Conservation (phyloP, 2,113 vertebrate species). For the Tichodroma muraria region DNA sequence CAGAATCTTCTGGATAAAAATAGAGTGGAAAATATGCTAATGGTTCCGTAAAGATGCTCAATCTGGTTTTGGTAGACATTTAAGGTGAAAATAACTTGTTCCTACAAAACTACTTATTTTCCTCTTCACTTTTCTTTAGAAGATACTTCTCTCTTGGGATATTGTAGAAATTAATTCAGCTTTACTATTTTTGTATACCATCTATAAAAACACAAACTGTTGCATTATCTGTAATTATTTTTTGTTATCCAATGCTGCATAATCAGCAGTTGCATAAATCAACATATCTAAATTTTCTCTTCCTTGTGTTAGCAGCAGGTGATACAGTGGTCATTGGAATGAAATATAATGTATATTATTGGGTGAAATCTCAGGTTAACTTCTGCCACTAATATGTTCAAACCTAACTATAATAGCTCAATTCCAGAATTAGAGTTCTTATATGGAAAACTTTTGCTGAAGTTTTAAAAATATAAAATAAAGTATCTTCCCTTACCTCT, state of each 20-base stretch:
- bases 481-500: neutral
- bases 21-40: neutral
- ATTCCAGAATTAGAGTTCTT: neutral
- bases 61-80: neutral
- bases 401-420: neutral
- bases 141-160: neutral
- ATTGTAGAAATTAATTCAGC: neutral
- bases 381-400: neutral
- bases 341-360: neutral
- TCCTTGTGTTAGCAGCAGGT: neutral
- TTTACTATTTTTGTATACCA: neutral
- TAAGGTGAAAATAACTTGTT: neutral
- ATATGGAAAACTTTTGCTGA: neutral
- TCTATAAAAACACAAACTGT: neutral
- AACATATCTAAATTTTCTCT: neutral
- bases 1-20: neutral
- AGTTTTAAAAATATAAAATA: neutral
- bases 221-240: neutral
- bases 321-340: neutral
- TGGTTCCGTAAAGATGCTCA: neutral
- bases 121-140: neutral
- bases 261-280: neutral
- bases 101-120: neutral
- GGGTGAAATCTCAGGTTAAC: neutral
- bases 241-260: neutral